Evolutionary conservation across 2,797 vertebrate genomes (phyloP).

Genomic region (Mallotus villosus): DNA sequence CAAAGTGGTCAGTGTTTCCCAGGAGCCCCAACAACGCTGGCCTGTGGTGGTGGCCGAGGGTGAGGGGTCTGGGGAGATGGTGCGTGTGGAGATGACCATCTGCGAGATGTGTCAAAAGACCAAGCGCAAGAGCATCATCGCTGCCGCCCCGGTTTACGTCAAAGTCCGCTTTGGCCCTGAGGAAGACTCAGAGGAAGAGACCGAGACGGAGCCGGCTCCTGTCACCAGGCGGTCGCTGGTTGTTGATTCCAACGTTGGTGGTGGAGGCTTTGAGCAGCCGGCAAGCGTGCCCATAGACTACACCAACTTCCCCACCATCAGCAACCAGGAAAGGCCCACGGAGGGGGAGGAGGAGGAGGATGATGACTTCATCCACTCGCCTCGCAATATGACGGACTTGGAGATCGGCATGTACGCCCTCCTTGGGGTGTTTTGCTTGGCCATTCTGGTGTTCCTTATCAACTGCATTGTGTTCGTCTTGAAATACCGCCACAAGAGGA

Average conservation of each 20-base stretch:
- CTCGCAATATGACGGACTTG: conserved; percentile 91
- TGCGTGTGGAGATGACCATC: conserved; percentile 90
- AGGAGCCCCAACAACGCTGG: conserved; percentile 83
- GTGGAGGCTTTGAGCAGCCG: conserved; percentile 74
- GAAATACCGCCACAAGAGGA: conserved; percentile 94
- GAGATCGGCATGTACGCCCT: conserved; percentile 99
- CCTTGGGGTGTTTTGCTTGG: conserved; percentile 94
- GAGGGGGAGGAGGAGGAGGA: conserved; percentile 61
- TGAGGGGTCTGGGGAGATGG: conserved; percentile 83
- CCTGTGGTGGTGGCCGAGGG: conserved; percentile 88
- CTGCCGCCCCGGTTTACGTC: conserved; percentile 80
- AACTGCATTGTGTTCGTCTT: conserved; percentile 98
- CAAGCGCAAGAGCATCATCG: conserved; percentile 92
- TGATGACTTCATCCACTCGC: conserved; percentile 84
- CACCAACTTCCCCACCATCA: conserved; percentile 83
- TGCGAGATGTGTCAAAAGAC: conserved; percentile 96
- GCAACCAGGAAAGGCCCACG: conserved; percentile 70
- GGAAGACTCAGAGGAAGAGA: conserved; percentile 80
- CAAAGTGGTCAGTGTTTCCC: conserved; percentile 83
- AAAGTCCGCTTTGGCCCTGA: conserved; percentile 88
- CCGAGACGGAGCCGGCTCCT: conserved; percentile 61
- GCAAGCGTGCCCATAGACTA: conserved; percentile 81
- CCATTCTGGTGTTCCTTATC: conserved; percentile 98
- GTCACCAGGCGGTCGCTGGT: conserved; percentile 72
- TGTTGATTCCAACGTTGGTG: conserved; percentile 63